Evolutionary conservation across 2,113 vertebrate species (phyloP).

Genomic region (Rousettus leschenaultii): DNA sequence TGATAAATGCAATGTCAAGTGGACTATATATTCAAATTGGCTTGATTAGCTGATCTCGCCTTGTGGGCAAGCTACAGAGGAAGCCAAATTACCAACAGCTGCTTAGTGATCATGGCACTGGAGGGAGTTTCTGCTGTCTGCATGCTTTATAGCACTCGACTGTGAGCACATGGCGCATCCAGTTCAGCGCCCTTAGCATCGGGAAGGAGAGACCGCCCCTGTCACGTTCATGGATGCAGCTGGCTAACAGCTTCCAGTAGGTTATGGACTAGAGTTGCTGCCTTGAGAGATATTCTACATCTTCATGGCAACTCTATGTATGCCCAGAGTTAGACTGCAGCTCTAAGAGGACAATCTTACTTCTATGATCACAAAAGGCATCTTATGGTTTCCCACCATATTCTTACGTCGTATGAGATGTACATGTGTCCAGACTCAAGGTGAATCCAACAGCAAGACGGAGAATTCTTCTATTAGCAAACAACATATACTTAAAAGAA

Average conservation of each 20-base stretch:
- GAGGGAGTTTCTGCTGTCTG: neutral
- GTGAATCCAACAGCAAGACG: neutral
- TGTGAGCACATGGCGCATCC: neutral
- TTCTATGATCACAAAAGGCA: neutral
- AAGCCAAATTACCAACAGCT: constrained; percentile 31
- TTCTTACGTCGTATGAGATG: neutral
- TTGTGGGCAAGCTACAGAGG: neutral
- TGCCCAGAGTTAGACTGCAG: neutral
- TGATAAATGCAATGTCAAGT: neutral
- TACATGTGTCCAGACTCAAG: neutral
- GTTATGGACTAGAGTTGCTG: neutral
- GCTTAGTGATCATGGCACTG: neutral
- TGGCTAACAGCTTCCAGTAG: neutral
- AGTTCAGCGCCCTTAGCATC: neutral
- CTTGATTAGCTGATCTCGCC: constrained; percentile 31
- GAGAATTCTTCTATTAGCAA: neutral
- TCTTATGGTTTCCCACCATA: neutral
- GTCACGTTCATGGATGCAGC: neutral
- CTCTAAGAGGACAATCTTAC: neutral
- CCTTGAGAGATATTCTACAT: neutral
- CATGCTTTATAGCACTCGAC: neutral
- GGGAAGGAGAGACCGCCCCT: neutral
- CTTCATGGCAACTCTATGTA: neutral
- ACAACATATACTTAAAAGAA: neutral
- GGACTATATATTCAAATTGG: constrained; percentile 10